Evolutionary conservation across 2,797 vertebrate species (phyloP).

Genomic region (Halcyon smyrnensis): DNA sequence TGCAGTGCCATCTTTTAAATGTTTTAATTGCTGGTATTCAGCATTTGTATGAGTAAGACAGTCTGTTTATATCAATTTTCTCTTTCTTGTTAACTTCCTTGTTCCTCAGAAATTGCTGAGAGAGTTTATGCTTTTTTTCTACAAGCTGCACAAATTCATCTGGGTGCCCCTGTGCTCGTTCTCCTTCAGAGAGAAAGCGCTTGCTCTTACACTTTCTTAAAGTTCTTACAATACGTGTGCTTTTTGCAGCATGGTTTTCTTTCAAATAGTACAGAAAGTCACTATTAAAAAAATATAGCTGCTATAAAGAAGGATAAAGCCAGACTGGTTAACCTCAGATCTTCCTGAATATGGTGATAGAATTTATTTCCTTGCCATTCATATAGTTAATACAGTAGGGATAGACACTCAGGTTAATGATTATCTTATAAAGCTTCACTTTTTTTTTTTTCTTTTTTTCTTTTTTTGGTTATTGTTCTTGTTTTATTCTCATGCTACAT

Average conservation of each 20-base stretch:
- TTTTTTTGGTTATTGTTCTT: neutral
- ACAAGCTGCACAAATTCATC: constrained; percentile 7
- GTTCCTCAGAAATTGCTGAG: constrained; percentile 45
- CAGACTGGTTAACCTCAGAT: neutral
- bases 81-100: constrained; percentile 46
- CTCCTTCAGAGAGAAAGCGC: neutral
- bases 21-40: constrained; percentile 58
- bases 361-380: neutral
- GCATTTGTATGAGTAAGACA: constrained; percentile 38
- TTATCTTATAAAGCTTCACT: neutral
- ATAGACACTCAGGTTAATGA: neutral
- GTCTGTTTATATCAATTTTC: constrained; percentile 20
- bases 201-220: neutral
- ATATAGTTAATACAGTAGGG: neutral
- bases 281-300: neutral
- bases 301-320: neutral
- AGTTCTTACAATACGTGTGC: neutral
- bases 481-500: neutral
- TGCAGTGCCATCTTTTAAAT: constrained; percentile 36
- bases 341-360: neutral
- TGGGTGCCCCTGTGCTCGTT: neutral
- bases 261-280: neutral
- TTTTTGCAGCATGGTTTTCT: neutral
- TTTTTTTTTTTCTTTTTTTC: fast-evolving
- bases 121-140: constrained; percentile 38